phyloP scores from a whole-genome alignment of 37 sponge, comb jelly and placozoan genomes.

The Hexactinellida sp. region DNA sequence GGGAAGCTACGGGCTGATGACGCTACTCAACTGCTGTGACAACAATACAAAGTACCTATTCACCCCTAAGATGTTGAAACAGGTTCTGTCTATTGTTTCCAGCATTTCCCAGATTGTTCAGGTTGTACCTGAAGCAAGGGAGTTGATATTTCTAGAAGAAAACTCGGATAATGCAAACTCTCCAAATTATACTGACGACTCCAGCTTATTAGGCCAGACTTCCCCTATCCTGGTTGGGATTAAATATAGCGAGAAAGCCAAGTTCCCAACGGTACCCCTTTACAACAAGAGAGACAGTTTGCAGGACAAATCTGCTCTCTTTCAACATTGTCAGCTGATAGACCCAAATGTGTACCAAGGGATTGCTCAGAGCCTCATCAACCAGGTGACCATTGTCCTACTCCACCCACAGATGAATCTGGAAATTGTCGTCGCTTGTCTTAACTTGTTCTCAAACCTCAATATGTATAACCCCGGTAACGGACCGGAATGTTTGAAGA shows the following conservation, averaged over 20 bases:
- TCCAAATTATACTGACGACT: background rate
- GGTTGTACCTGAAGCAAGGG: background rate
- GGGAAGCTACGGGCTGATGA: background rate
- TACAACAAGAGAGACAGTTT: background rate
- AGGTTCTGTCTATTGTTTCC: background rate
- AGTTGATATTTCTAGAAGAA: background rate
- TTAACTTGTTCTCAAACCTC: background rate
- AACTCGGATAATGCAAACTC: background rate
- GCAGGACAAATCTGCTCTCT: background rate
- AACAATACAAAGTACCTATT: background rate
- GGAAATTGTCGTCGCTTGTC: background rate
- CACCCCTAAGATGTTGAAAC: background rate
- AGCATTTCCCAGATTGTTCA: background rate
- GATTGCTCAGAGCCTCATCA: background rate
- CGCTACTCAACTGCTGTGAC: background rate
- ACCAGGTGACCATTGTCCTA: background rate
- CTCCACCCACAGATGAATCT: background rate
- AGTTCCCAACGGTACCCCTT: background rate
- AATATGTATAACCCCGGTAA: conserved; percentile 1
- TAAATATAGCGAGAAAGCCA: background rate
- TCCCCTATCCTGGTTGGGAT: background rate
- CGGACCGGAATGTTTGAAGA: background rate
- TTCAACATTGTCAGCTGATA: background rate
- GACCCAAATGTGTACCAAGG: background rate
- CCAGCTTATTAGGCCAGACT: background rate